Evolutionary conservation across 2,888 invertebrate genomes (phyloP).

Genomic region (Calameuta filiformis): DNA sequence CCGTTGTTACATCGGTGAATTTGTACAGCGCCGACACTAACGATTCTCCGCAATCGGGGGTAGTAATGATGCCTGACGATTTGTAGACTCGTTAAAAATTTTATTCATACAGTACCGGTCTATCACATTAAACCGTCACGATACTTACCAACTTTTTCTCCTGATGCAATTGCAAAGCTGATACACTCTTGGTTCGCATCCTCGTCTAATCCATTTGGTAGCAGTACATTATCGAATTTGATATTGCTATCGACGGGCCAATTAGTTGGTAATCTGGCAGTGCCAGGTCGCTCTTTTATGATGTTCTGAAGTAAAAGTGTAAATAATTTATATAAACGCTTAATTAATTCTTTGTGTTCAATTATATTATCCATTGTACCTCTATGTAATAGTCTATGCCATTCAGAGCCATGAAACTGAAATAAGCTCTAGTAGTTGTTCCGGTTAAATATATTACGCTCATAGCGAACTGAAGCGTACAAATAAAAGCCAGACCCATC

Average conservation of each 20-base stretch:
- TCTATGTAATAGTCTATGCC: conserved; percentile 40
- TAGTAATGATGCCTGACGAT: background rate
- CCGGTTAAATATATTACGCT: conserved; percentile 36
- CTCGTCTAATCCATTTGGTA: conserved; percentile 18
- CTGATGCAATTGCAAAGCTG: conserved; percentile 33
- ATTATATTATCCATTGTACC: conserved; percentile 21
- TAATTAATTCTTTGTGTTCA: background rate
- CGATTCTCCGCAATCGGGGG: conserved; percentile 16
- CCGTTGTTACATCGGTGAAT: conserved; percentile 39
- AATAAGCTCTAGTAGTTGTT: conserved; percentile 35
- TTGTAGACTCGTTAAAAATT: background rate
- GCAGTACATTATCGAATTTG: conserved; percentile 40
- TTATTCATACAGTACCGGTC: too few relatives aligned
- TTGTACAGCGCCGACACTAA: conserved; percentile 39
- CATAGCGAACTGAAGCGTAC: conserved; percentile 39
- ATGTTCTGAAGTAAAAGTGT: conserved; percentile 29
- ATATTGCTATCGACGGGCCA: conserved; percentile 43
- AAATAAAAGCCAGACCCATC: conserved; percentile 42
- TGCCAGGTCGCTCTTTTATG: conserved; percentile 38
- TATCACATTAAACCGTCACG: background rate
- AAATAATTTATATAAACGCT: background rate
- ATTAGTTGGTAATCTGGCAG: conserved; percentile 23
- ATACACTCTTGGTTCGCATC: conserved; percentile 32
- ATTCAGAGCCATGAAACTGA: conserved; percentile 38
- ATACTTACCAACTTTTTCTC: conserved; percentile 39